Base-by-base conservation (phyloP, 2,888 invertebrate species). In the Aspidiotus destructor region DNA sequence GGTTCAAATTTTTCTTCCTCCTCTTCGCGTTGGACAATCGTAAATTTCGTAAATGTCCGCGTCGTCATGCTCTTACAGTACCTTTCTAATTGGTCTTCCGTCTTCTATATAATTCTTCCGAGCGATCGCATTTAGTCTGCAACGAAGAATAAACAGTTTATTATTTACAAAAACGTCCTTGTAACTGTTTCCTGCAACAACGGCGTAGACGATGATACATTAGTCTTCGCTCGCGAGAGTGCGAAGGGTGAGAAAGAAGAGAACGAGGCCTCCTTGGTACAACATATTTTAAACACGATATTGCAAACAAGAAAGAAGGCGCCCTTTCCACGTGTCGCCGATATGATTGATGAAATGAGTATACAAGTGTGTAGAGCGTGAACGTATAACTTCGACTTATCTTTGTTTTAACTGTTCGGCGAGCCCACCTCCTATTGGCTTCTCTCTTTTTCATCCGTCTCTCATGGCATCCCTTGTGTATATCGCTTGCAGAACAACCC, bases 311-410 rank as follows among this genome's bases (percentile, higher is more conserved):
- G 55, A 55, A 55, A 17, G 55, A 55, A 55, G 55, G 15, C 41
- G 41, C 63, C 63, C 63, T 63, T 63, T 63, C 63, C 63, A 63
- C 63, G 63, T 63, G 63, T 63, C 63, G 53, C 54, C 63, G 53
- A 54, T 54, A 63, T 63, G 63, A 63, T 63, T 53, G 63, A 63
- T 63, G 63, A 63, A 54, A 63, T 63, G 54, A 28, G 54, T 63
- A 52, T 62, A 15, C 15, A n/a, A 41, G 48, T 17, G 62, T 54
- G 53, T 54, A 28, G 28, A 28, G 28, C 28, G 28, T 28, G 28
- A 62, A 48, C 48, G 48, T 48, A 42, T 15, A 17, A 9, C 44
- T 48, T 13, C 17, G 60, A 40, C 40, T 60, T 41, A 16, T 60
- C 48, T 48, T 48, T 48, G 48, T 48, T 48, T 48, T 48, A 16